These are phyloP conservation scores for Automeris io DNA, from an alignment of 2,888 invertebrate species.

Conservation along the genomic window DNA sequence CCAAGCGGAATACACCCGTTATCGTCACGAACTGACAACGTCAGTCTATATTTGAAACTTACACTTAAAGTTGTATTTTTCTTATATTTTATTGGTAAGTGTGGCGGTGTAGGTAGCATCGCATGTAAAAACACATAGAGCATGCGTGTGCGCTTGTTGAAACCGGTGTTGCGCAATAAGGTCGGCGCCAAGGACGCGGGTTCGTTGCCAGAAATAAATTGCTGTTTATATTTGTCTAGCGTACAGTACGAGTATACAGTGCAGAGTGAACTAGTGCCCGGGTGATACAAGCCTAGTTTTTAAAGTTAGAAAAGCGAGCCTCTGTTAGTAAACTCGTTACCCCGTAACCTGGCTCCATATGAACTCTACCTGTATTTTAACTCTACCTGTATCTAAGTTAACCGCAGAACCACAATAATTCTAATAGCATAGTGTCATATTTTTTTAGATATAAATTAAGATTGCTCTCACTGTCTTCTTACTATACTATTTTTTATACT, in stretches of 20 bases:
- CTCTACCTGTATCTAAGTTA: no score
- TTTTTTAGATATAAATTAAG: no score
- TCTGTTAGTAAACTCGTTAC: no score
- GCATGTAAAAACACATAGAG: slow-evolving; percentile 29
- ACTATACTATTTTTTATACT: no score
- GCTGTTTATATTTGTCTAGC: slow-evolving; percentile 70
- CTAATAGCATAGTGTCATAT: no score
- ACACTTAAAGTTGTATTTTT: neutral
- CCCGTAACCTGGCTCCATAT: no score
- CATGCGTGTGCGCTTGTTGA: slow-evolving; percentile 56
- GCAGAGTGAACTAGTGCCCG: neutral
- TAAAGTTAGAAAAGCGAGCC: no score
- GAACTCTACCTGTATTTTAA: no score
- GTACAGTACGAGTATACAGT: slow-evolving; percentile 24
- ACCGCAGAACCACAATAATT: no score
- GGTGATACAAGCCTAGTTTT: no score
- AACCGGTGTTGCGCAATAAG: slow-evolving; percentile 76
- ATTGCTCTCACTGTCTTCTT: no score
- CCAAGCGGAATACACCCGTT: slow-evolving; percentile 1
- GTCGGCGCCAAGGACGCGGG: slow-evolving; percentile 73
- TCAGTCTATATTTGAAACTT: neutral
- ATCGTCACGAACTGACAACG: neutral
- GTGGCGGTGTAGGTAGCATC: slow-evolving; percentile 10
- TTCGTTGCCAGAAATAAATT: slow-evolving; percentile 74
- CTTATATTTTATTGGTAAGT: neutral